Evolutionary conservation across 2,888 invertebrate genomes (phyloP).

Genomic region (Cerastoderma edule): DNA sequence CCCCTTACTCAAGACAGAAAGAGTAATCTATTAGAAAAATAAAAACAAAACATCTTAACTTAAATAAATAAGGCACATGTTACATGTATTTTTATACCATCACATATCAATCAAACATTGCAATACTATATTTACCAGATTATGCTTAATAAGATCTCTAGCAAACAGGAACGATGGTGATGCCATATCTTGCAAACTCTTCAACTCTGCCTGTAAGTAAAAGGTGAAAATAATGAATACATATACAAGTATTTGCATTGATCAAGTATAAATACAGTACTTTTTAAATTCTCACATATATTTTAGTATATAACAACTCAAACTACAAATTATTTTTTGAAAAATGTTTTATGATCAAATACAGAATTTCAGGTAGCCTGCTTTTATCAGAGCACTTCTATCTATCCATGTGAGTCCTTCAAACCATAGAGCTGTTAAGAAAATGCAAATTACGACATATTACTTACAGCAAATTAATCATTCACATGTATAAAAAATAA

Average conservation of each 20-base stretch:
- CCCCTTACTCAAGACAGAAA: no score
- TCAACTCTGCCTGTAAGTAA: slow-evolving; percentile 88
- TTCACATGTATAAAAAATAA: not conserved
- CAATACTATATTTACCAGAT: slow-evolving; percentile 86
- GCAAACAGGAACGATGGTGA: slow-evolving; percentile 89
- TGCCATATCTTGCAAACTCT: slow-evolving; percentile 90
- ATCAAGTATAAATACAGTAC: not conserved
- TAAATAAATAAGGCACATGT: not conserved
- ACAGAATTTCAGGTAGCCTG: no score
- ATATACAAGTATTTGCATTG: no score
- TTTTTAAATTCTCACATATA: not conserved
- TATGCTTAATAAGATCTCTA: slow-evolving; percentile 96
- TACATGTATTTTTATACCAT: not conserved
- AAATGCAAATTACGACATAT: no score
- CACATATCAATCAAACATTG: not conserved
- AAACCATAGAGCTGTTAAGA: no score
- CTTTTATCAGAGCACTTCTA: no score
- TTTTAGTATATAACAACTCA: not conserved
- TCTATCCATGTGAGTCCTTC: no score
- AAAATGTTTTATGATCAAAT: no score
- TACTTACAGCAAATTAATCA: no score
- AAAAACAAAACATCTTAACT: no score
- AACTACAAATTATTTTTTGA: no score
- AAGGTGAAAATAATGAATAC: not conserved
- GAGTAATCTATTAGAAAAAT: no score